Conservation (phyloP, 2,113 vertebrate genomes). For the Ivindomyrus marchei region DNA sequence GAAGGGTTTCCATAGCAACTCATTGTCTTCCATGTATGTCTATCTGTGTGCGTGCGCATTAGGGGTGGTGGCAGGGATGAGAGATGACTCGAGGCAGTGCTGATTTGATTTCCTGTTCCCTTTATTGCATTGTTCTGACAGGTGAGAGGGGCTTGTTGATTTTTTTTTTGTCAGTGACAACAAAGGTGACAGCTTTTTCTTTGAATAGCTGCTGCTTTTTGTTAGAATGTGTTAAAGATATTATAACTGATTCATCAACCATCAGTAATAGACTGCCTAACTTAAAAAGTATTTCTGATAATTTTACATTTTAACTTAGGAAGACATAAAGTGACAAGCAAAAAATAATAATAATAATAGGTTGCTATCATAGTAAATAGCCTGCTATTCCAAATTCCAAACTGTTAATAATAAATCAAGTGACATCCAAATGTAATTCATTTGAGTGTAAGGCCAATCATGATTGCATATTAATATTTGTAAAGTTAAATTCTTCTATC, state of each 20-base stretch:
- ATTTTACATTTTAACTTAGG: background rate
- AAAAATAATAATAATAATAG: background rate
- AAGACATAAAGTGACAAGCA: background rate
- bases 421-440: background rate
- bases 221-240: conserved; percentile 9
- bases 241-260: conserved; percentile 12
- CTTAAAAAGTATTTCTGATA: background rate
- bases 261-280: background rate
- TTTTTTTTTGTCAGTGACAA: conserved; percentile 14
- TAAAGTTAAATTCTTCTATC: background rate
- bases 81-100: conserved; percentile 30
- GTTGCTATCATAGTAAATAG: background rate
- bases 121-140: conserved; percentile 23
- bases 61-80: conserved; percentile 26
- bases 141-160: conserved; percentile 15
- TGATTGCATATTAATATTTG: background rate
- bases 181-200: conserved; percentile 22
- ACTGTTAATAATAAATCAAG: background rate
- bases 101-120: conserved; percentile 46
- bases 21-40: conserved; percentile 32
- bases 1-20: conserved; percentile 42
- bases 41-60: conserved; percentile 20
- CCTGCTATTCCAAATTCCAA: background rate
- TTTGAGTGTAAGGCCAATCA: background rate
- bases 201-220: conserved; percentile 41